Evolutionary conservation across 2,113 vertebrate genomes (phyloP).

Genomic region (Dinomys branickii): DNA sequence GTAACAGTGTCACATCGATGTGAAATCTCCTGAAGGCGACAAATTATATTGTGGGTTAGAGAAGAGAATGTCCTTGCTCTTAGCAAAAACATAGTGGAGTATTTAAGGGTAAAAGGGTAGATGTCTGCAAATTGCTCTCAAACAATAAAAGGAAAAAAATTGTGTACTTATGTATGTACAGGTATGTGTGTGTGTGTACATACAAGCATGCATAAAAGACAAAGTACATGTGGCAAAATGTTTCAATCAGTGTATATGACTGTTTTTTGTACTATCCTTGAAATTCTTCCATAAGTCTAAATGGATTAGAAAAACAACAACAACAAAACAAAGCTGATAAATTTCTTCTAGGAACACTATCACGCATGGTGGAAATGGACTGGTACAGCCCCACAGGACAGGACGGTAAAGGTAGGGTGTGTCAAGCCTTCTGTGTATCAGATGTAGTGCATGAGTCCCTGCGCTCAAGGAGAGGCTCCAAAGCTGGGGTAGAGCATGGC

Average conservation of each 20-base stretch:
- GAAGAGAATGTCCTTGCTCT: not conserved
- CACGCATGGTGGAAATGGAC: fast-evolving
- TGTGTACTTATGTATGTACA: too few relatives aligned
- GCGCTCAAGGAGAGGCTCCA: fast-evolving
- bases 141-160: not conserved
- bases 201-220: not conserved
- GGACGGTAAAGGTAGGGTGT: fast-evolving
- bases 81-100: not conserved
- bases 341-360: not conserved
- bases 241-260: not conserved
- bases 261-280: not conserved
- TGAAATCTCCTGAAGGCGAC: not conserved
- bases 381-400: not conserved
- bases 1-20: not conserved
- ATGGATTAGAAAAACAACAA: not conserved
- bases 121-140: not conserved
- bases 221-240: not conserved
- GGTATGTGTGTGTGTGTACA: fast-evolving
- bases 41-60: not conserved
- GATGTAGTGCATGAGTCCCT: fast-evolving
- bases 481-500: fast-evolving
- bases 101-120: not conserved
- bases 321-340: not conserved
- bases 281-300: not conserved
- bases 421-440: not conserved